Evolutionary conservation across 2,113 vertebrate genomes (phyloP).

Genomic region (Ramphastos sulfuratus): DNA sequence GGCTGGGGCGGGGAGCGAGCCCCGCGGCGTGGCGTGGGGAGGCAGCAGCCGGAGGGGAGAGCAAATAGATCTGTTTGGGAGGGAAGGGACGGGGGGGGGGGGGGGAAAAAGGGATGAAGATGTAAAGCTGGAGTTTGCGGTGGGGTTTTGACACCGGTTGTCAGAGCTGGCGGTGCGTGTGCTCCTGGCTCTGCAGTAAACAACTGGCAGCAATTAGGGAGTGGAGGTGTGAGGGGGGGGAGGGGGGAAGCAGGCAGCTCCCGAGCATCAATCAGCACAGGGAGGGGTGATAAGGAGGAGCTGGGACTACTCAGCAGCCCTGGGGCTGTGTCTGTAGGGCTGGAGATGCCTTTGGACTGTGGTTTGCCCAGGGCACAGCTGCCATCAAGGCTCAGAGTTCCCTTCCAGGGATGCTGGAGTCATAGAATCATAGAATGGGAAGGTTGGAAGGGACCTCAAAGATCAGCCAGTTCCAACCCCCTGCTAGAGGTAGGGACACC

Average conservation of each 20-base stretch:
- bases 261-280: neutral
- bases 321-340: neutral
- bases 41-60: neutral
- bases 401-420: neutral
- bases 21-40: neutral
- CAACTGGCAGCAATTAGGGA: constrained; percentile 52
- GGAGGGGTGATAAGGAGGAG: fast-evolving
- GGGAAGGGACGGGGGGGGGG: neutral
- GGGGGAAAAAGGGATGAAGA: constrained; percentile 37
- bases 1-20: neutral
- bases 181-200: constrained; percentile 39
- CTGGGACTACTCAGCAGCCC: neutral
- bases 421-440: too few relatives aligned
- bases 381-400: too few relatives aligned
- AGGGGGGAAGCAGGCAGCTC: neutral
- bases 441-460: too few relatives aligned
- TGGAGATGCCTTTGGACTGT: neutral
- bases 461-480: too few relatives aligned
- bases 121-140: neutral
- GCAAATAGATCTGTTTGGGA: neutral
- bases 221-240: neutral
- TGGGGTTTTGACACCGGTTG: constrained; percentile 53
- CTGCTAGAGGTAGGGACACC: too few relatives aligned
- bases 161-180: constrained; percentile 27
- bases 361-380: neutral